Evolutionary conservation across 2,797 vertebrate species (phyloP).

Genomic region (Vultur gryphus): DNA sequence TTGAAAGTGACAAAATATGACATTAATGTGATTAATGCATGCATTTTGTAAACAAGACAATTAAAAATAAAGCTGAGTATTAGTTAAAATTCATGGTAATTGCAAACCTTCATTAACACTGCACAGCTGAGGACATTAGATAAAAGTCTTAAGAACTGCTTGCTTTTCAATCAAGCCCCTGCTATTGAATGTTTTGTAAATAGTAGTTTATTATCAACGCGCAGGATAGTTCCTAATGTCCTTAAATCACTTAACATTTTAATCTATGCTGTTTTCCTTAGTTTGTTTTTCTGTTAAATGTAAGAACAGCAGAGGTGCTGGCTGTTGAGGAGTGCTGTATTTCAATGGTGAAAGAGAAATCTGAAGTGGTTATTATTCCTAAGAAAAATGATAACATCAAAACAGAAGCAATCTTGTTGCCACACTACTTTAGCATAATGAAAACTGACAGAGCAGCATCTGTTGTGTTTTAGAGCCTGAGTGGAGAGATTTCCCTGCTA

Average conservation of each 20-base stretch:
- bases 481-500: not conserved
- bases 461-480: not conserved
- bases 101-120: slow-evolving; percentile 83
- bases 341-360: not conserved
- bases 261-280: not conserved
- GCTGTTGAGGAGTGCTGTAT: not conserved
- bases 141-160: slow-evolving; percentile 72
- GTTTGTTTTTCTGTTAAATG: not conserved
- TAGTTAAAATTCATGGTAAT: slow-evolving; percentile 86
- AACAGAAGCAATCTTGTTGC: not conserved
- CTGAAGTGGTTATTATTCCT: not conserved
- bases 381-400: not conserved
- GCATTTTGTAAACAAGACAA: slow-evolving; percentile 80
- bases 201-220: slow-evolving; percentile 41
- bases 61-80: slow-evolving; percentile 78
- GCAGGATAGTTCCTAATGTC: not conserved
- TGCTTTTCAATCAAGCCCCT: slow-evolving; percentile 72
- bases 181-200: slow-evolving; percentile 56
- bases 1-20: slow-evolving; percentile 56
- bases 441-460: slow-evolving; percentile 7
- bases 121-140: slow-evolving; percentile 85
- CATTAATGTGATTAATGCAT: slow-evolving; percentile 81
- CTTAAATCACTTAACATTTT: slow-evolving; percentile 19
- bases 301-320: not conserved
- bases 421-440: not conserved